Evolutionary conservation across 2,888 invertebrate species (phyloP).

Genomic region (Lamproptera curius): DNA sequence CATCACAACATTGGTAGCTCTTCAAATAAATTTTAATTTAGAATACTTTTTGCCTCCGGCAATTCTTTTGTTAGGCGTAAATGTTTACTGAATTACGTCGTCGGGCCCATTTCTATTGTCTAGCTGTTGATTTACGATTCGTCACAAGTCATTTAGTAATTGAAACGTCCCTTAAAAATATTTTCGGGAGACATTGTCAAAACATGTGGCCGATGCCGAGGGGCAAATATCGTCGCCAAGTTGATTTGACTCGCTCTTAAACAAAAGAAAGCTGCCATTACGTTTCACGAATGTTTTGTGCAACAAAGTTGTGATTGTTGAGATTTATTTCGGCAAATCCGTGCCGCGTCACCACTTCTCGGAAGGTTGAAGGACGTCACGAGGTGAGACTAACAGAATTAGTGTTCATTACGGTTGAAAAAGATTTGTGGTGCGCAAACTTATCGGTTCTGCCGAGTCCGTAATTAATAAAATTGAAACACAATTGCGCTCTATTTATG

Average conservation of each 20-base stretch:
- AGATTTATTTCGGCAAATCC: slow-evolving; percentile 40
- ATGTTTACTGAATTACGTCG: slow-evolving; percentile 26
- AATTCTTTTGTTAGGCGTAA: slow-evolving; percentile 10
- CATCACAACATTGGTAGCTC: slow-evolving; percentile 3
- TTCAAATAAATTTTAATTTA: background rate
- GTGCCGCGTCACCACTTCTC: slow-evolving; percentile 54
- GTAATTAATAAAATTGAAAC: slow-evolving; percentile 44
- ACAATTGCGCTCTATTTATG: slow-evolving; percentile 37
- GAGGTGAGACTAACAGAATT: slow-evolving; percentile 52
- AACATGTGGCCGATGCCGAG: slow-evolving; percentile 41
- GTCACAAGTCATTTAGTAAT: slow-evolving; percentile 19
- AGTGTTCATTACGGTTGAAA: slow-evolving; percentile 41
- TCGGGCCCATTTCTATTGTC: slow-evolving; percentile 18
- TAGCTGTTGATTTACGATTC: slow-evolving; percentile 28
- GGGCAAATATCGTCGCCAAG: slow-evolving; percentile 47
- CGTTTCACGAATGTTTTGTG: slow-evolving; percentile 44
- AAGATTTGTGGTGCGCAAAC: slow-evolving; percentile 47
- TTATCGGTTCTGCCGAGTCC: slow-evolving; percentile 49
- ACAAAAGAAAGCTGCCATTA: slow-evolving; percentile 60
- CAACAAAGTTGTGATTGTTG: slow-evolving; percentile 58
- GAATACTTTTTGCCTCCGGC: background rate
- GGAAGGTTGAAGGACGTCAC: slow-evolving; percentile 53
- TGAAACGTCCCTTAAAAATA: slow-evolving; percentile 15
- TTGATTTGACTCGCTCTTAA: slow-evolving; percentile 52
- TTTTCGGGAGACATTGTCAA: slow-evolving; percentile 40